Percentiles rank a stretch among this genome's conserved stretches.
phyloP scores from a whole-genome alignment of 2,888 invertebrate species.

The Lasius platythorax region DNA sequence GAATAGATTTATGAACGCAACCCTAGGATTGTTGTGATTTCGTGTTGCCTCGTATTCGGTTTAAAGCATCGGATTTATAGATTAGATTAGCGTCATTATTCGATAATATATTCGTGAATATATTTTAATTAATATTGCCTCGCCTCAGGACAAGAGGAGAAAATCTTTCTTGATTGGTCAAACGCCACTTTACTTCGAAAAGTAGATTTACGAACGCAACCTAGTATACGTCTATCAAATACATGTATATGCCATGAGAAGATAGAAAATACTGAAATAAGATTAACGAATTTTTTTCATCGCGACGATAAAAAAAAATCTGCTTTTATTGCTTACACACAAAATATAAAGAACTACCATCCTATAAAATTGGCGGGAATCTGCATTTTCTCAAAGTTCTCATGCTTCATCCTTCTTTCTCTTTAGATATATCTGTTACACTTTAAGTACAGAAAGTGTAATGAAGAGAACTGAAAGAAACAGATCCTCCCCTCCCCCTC shows the following conservation, averaged over 20 bases:
- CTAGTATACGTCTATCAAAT: no score
- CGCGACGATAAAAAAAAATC: background rate
- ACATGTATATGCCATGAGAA: background rate
- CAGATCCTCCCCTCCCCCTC: background rate
- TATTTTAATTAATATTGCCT: no score
- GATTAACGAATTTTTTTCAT: background rate
- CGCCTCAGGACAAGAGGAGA: no score
- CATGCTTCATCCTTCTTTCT: background rate
- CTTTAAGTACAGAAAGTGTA: background rate
- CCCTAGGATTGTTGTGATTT: no score
- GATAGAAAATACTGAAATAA: background rate
- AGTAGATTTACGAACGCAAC: background rate
- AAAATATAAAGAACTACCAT: background rate
- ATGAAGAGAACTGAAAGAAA: background rate
- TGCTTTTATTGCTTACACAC: background rate
- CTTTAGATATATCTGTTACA: background rate
- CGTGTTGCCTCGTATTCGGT: no score
- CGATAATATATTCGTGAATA: no score
- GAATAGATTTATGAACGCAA: background rate
- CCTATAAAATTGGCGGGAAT: background rate
- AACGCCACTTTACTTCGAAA: background rate
- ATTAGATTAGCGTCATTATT: no score
- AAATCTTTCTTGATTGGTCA: background rate
- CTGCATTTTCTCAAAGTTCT: background rate
- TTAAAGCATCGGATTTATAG: no score